A percentile compares a stretch with the other conserved stretches of the same genome.
These are phyloP conservation scores for Amphibalanus amphitrite DNA, from an alignment of 1,140 invertebrate species.

Conservation along the genomic window DNA sequence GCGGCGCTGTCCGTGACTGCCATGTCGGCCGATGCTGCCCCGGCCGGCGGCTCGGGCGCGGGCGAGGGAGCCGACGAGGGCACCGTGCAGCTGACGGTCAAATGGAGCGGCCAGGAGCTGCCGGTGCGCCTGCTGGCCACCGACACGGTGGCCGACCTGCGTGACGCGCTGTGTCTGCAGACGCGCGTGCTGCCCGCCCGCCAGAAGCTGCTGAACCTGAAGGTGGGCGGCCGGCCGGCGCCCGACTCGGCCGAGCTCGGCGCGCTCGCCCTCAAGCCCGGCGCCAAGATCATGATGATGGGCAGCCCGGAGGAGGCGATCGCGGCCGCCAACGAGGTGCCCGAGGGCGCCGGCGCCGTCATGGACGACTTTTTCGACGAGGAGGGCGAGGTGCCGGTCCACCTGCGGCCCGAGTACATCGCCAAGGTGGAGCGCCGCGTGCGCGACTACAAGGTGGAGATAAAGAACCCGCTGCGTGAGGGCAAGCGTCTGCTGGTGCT, in stretches of 20 bases:
- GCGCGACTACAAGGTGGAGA: constrained; percentile 65
- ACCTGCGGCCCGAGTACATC: constrained; percentile 18
- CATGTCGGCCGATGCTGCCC: neutral
- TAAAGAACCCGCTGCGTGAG: constrained; percentile 57
- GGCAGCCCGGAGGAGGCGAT: constrained; percentile 85
- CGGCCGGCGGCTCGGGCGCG: too few relatives aligned
- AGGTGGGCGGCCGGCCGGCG: constrained; percentile 62
- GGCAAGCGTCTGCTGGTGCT: constrained; percentile 82
- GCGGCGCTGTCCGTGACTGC: too few relatives aligned
- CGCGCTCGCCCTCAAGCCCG: constrained; percentile 58
- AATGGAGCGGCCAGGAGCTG: constrained; percentile 82
- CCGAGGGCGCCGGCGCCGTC: constrained; percentile 62
- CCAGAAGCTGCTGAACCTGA: constrained; percentile 84
- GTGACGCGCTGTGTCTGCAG: constrained; percentile 54
- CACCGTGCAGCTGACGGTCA: constrained; percentile 40
- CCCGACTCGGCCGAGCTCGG: constrained; percentile 51
- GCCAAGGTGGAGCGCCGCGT: constrained; percentile 45
- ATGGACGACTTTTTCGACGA: constrained; percentile 49
- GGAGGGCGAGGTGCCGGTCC: constrained; percentile 18
- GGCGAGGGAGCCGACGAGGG: too few relatives aligned
- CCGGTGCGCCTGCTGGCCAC: constrained; percentile 44
- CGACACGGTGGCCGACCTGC: constrained; percentile 58
- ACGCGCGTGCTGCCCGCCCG: constrained; percentile 73
- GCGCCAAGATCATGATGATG: constrained; percentile 89
- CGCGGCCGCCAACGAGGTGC: constrained; percentile 52